These are phyloP conservation scores for Coreius guichenoti DNA, from an alignment of 2,797 vertebrate genomes.

Conservation along the genomic window DNA sequence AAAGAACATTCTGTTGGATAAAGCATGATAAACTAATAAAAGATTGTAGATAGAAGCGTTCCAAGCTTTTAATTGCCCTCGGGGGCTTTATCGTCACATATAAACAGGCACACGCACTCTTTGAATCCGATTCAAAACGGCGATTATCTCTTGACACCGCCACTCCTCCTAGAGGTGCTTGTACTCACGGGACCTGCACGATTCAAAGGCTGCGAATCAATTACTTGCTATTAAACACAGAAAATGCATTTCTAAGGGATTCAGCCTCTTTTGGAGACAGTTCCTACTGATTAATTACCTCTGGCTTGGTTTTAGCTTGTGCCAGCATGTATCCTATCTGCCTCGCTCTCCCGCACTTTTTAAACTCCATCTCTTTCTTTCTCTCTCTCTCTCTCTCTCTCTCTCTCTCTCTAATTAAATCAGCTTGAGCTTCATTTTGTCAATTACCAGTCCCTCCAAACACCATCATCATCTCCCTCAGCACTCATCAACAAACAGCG, in stretches of 20 bases:
- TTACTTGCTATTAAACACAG: constrained; percentile 63
- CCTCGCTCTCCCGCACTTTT: constrained; percentile 17
- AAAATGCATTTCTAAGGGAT: constrained; percentile 55
- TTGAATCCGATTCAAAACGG: constrained; percentile 41
- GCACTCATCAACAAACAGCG: constrained; percentile 45
- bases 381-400: constrained; percentile 21
- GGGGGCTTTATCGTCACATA: constrained; percentile 37
- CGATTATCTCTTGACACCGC: constrained; percentile 42
- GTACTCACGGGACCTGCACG: constrained; percentile 38
- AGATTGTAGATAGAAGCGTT: constrained; percentile 22
- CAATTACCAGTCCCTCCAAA: constrained; percentile 48
- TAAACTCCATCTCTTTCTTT: constrained; percentile 10
- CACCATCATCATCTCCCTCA: constrained; percentile 46
- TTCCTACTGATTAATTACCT: constrained; percentile 59
- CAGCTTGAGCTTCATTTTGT: constrained; percentile 47
- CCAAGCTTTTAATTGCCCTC: constrained; percentile 48
- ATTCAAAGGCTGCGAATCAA: constrained; percentile 62
- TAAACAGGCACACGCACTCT: constrained; percentile 15
- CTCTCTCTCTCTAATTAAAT: constrained; percentile 54
- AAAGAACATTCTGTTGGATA: background rate
- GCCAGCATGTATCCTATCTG: constrained; percentile 41
- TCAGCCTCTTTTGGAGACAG: constrained; percentile 44
- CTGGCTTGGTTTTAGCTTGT: constrained; percentile 49
- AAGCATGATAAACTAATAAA: constrained; percentile 14
- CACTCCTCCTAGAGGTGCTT: constrained; percentile 47